Base-by-base conservation (phyloP, 2,113 vertebrate genomes). In the Lota lota region DNA sequence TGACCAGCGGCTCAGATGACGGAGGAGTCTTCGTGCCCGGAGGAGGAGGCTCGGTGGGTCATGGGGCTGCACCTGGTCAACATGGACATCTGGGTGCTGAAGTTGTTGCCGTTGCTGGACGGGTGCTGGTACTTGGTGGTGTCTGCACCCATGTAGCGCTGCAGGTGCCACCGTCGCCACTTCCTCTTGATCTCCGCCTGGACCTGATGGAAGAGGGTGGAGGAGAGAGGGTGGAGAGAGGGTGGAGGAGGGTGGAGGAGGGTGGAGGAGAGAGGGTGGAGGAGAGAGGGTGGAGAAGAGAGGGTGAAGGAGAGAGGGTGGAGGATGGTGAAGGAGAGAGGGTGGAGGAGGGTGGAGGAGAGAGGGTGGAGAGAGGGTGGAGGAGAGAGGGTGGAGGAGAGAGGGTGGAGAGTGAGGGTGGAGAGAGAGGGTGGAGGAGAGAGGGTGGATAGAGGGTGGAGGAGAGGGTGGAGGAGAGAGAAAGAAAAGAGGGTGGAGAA, bases 181-280 rank as follows among this genome's bases (percentile, higher is more conserved):
- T 99, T 99, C 75, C 97, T 93, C 90, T 98, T 99, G 89, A 98
- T 96, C 91, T 99, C 97, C 24, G 88, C 95, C 89, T 99, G 97
- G 74, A 99, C 97, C 97, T 99, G 93, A 3, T 10, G 40, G 40
- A 47, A 14, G 40, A 47, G 40, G 40, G 40, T 47, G 40, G 40
- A 47, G 12, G 40, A 47, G 40, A 47, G 40, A 47, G 40, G 40
- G 40, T 33, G 28, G 28, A 33, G 28, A 33, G 28, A 7, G 3
- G 28, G 28, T 33, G 28, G 28, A 33, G 28, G 28, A 33, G 28
- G 28, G 28, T 33, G 28, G 28, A 33, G n/a, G n/a, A n/a, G n/a
- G n/a, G n/a, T 47, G 11, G 40, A 47, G 40, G 40, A 47, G 40
- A 47, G 8, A 47, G 40, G 5, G 40, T 12, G 40, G 40, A 47